Conservation (phyloP, 1,140 invertebrate species). For the Drosophila nasuta region DNA sequence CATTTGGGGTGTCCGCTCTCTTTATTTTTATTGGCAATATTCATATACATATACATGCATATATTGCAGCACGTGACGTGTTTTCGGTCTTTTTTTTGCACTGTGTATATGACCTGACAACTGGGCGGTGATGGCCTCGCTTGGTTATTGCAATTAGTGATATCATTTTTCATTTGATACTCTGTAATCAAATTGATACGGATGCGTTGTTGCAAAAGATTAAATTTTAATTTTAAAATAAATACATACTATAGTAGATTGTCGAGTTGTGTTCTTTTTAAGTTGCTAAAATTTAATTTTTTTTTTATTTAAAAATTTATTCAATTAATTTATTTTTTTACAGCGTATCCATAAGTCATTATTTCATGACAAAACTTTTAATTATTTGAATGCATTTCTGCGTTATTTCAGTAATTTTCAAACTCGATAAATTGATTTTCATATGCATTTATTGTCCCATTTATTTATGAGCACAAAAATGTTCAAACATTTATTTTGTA, state of each 20-base stretch:
- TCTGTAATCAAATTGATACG: neutral
- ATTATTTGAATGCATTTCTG: neutral
- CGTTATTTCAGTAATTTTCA: slow-evolving; percentile 49
- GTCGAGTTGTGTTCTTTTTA: too few species aligned
- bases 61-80: slow-evolving; percentile 45
- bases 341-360: neutral
- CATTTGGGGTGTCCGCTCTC: slow-evolving; percentile 10
- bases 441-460: slow-evolving; percentile 61
- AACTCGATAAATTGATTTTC: slow-evolving; percentile 62
- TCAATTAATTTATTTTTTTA: too few species aligned
- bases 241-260: too few species aligned
- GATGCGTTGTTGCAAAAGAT: too few species aligned
- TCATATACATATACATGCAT: too few species aligned
- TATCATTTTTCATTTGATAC: slow-evolving; percentile 47
- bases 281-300: too few species aligned
- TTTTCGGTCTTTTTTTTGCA: slow-evolving; percentile 43
- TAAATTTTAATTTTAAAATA: too few species aligned
- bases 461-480: slow-evolving; percentile 43
- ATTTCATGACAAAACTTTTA: neutral
- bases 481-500: slow-evolving; percentile 10
- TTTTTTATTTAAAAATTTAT: too few species aligned
- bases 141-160: slow-evolving; percentile 59
- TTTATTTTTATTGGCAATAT: slow-evolving; percentile 50
- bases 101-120: slow-evolving; percentile 62
- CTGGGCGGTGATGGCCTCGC: slow-evolving; percentile 39